Evolutionary conservation across 1,140 invertebrate genomes (phyloP), one percentile per base, ranked within the genome.

Genomic region (Stenopsyche tienmushanensis): DNA sequence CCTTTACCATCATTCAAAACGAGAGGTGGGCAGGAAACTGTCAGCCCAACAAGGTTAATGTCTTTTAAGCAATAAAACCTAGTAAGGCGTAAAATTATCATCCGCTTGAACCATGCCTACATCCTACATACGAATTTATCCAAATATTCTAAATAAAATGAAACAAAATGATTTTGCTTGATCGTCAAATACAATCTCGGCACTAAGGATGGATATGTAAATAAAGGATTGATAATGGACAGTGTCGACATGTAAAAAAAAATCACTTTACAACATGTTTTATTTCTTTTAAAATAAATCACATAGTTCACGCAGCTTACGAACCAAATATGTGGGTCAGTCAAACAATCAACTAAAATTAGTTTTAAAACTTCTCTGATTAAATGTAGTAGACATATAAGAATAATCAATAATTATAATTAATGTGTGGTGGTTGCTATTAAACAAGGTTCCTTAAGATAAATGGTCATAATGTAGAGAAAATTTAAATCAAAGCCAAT

Each of bases 221-320:
- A 34, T 34, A 34, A 34, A 34, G 29, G 5, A 34, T 5, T 34
- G 29, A 7, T 34, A 5, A 13, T 34, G 5, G 13, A 34, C 29
- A 5, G 5, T 34, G 5, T 34, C 29, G 18, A 24, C 13, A 13
- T 53, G 15, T 26, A 41, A 23, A 39, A 39, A 39, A 29, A 41
- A 9, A 44, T 65, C 53, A 54, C 45, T 57, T 63, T 65, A 65
- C 63, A 57, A 49, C 42, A 49, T 57, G 34, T 64, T 65, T 65
- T 57, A 57, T 65, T 65, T 18, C 13, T n/a, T 42, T 42, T 57
- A 57, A 65, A 65, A 65, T 57, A 57, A 57, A 57, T 57, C 63
- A 65, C 63, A 65, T 57, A 57, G 25, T 55, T 47, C 44, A 65
- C 52, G 26, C 41, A 57, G 29, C 23, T 58, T 55, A 57, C 21